Evolutionary conservation across 2,888 invertebrate species (phyloP).

Genomic region (Lacanobia oleracea): DNA sequence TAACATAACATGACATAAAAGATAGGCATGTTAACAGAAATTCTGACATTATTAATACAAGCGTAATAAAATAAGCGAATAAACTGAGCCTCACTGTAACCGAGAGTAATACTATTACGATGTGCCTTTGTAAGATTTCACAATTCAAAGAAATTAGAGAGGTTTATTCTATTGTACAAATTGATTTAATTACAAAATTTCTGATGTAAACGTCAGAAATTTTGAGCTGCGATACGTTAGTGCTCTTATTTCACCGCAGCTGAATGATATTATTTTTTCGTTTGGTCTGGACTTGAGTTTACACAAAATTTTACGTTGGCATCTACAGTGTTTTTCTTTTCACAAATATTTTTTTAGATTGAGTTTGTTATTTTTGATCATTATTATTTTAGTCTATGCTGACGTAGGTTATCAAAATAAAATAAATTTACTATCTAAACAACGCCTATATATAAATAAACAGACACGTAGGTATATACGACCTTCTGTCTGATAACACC

Average conservation of each 20-base stretch:
- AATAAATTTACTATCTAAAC: conserved; percentile 22
- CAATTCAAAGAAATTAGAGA: conserved; percentile 43
- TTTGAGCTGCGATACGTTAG: conserved; percentile 22
- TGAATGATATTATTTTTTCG: conserved; percentile 10
- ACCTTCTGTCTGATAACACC: conserved; percentile 27
- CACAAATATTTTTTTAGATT: not conserved
- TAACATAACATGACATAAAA: conserved; percentile 4
- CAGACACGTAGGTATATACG: not conserved
- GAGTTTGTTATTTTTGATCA: not conserved
- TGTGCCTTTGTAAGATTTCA: conserved; percentile 43
- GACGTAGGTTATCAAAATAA: conserved; percentile 26
- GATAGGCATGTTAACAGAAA: not conserved
- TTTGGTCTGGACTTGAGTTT: not conserved
- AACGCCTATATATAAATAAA: conserved; percentile 6
- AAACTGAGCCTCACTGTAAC: conserved; percentile 27
- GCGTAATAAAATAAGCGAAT: conserved; percentile 44
- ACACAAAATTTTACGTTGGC: not conserved
- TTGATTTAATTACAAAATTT: conserved; percentile 41
- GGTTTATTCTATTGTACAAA: conserved; percentile 51
- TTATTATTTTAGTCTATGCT: conserved; percentile 6
- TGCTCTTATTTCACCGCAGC: conserved; percentile 3
- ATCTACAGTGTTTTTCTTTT: not conserved
- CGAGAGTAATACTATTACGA: conserved; percentile 51
- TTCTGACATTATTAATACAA: conserved; percentile 14
- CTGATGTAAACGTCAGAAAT: conserved; percentile 19